Percentiles rank a stretch among this genome's conserved stretches.
These are phyloP conservation scores for Trichosurus vulpecula DNA, from an alignment of 2,797 vertebrate species.

Conservation along the genomic window DNA sequence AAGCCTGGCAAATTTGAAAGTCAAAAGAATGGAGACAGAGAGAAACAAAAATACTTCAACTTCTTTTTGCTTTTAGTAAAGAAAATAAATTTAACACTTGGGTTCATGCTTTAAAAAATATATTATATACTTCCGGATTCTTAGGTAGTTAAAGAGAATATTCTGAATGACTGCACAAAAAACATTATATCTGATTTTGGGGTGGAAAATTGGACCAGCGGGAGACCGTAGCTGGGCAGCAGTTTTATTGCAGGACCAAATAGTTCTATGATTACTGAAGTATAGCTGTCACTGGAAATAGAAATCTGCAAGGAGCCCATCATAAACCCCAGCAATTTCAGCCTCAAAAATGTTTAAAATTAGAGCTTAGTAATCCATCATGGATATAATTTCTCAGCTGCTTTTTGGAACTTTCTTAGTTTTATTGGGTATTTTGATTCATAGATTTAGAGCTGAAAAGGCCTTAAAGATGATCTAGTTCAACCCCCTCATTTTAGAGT, in stretches of 20 bases:
- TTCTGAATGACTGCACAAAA: slow-evolving; percentile 64
- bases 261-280: slow-evolving; percentile 68
- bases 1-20: slow-evolving; percentile 34
- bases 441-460: background rate
- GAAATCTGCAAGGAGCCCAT: slow-evolving; percentile 47
- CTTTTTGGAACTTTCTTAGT: slow-evolving; percentile 51
- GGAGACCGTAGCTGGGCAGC: slow-evolving; percentile 68
- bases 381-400: slow-evolving; percentile 42
- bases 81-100: background rate
- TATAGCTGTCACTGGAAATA: slow-evolving; percentile 65
- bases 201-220: slow-evolving; percentile 75
- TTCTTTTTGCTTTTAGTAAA: slow-evolving; percentile 57
- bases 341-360: slow-evolving; percentile 64
- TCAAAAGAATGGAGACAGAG: background rate
- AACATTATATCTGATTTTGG: slow-evolving; percentile 62
- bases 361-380: slow-evolving; percentile 68
- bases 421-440: slow-evolving; percentile 58
- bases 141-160: slow-evolving; percentile 15
- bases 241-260: slow-evolving; percentile 68
- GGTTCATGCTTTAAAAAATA: slow-evolving; percentile 12
- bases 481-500: background rate
- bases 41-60: slow-evolving; percentile 43
- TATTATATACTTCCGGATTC: background rate
- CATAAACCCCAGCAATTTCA: slow-evolving; percentile 63
- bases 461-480: background rate